Conservation (phyloP, 2,797 vertebrate genomes). For the Anguilla megastoma region DNA sequence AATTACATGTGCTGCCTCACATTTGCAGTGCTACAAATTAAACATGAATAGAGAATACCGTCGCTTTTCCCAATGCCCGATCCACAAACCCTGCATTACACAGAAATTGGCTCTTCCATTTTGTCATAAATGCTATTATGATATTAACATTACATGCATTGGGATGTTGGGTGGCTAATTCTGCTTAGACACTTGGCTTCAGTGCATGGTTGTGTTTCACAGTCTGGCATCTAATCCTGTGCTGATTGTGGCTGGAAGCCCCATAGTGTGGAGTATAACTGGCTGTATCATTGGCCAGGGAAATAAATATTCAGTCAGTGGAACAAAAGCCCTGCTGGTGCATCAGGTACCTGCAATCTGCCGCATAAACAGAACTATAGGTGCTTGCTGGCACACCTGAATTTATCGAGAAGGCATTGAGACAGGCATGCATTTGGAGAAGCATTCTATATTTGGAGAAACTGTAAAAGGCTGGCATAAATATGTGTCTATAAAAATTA, state of each 20-base stretch:
- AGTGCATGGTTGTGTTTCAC: not conserved
- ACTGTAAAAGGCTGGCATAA: not conserved
- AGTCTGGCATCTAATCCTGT: not conserved
- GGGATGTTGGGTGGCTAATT: not conserved
- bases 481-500: not conserved
- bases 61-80: not conserved
- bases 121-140: not conserved
- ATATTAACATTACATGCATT: not conserved
- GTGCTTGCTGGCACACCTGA: not conserved
- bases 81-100: not conserved
- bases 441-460: not conserved
- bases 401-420: not conserved
- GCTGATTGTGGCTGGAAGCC: not conserved
- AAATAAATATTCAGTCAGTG: not conserved
- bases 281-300: not conserved
- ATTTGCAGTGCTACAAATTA: not conserved
- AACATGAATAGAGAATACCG: not conserved
- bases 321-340: not conserved
- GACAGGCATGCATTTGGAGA: not conserved
- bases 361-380: not conserved
- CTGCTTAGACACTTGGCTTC: not conserved
- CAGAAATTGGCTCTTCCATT: not conserved
- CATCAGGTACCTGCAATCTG: not conserved
- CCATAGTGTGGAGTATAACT: not conserved
- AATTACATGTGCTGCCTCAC: not conserved